Evolutionary conservation across 2,797 vertebrate species (phyloP).

Genomic region (Antennarius maculatus): DNA sequence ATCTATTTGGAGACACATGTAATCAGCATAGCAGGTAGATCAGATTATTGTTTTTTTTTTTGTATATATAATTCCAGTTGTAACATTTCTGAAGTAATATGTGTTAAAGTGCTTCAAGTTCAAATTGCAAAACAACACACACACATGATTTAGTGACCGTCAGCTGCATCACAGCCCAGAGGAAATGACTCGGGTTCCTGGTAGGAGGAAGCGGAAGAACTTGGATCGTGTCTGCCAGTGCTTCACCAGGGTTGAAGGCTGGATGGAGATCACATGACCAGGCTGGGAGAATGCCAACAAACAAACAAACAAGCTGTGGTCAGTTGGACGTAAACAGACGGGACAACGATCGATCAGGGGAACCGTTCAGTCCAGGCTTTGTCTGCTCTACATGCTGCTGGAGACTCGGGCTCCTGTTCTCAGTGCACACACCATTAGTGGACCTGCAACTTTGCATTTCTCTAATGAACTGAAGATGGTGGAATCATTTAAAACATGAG

Average conservation of each 20-base stretch:
- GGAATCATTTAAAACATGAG: no score
- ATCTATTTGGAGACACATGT: no score
- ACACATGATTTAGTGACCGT: neutral
- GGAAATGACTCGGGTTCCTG: constrained; percentile 4
- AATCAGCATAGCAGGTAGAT: no score
- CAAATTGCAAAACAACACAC: neutral
- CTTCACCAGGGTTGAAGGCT: neutral
- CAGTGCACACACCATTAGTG: no score
- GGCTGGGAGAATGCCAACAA: constrained; percentile 25
- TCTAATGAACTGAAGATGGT: no score
- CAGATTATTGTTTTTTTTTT: no score
- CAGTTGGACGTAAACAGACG: constrained; percentile 7
- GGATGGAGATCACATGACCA: constrained; percentile 35
- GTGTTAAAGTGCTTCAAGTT: neutral
- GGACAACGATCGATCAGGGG: no score
- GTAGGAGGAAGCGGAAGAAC: constrained; percentile 9
- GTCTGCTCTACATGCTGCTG: no score
- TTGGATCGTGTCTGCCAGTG: constrained; percentile 18
- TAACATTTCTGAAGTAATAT: neutral
- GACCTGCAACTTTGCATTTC: no score
- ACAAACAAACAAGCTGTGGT: constrained; percentile 17
- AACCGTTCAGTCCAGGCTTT: neutral
- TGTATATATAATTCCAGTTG: no score
- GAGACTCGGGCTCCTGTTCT: no score
- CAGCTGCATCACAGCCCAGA: neutral